Percentiles rank a stretch among this genome's conserved stretches.
These are phyloP conservation scores for Trichogramma dendrolimi DNA, from an alignment of 2,888 invertebrate genomes.

Conservation along the genomic window DNA sequence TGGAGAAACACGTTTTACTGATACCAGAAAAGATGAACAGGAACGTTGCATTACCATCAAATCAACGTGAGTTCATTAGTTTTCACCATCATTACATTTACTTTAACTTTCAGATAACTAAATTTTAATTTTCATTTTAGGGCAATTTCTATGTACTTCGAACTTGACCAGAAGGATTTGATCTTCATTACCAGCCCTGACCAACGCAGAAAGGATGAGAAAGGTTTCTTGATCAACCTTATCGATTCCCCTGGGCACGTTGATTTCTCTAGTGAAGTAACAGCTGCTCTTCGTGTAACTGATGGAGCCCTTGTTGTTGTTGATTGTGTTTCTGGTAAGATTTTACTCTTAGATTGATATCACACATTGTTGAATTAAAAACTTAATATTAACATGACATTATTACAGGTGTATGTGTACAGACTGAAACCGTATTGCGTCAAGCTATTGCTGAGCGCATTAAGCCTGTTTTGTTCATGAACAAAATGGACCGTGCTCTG, in stretches of 20 bases:
- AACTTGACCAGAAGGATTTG: constrained; percentile 90
- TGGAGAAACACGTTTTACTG: constrained; percentile 98
- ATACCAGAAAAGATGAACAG: constrained; percentile 99
- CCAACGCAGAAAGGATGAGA: constrained; percentile 84
- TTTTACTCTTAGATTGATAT: constrained; percentile 38
- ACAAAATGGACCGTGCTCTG: constrained; percentile 99
- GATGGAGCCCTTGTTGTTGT: constrained; percentile 99
- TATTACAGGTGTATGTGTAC: constrained; percentile 88
- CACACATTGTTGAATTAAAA: constrained; percentile 48
- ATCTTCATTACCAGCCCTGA: constrained; percentile 86
- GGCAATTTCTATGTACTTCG: constrained; percentile 99
- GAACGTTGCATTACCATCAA: constrained; percentile 99
- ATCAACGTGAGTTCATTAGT: constrained; percentile 78
- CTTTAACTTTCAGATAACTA: constrained; percentile 5
- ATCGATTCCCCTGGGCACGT: constrained; percentile 99
- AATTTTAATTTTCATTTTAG: constrained; percentile 54
- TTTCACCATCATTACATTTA: constrained; percentile 18
- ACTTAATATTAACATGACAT: not conserved
- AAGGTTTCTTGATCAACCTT: constrained; percentile 98
- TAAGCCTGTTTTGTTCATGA: constrained; percentile 99
- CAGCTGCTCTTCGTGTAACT: constrained; percentile 98
- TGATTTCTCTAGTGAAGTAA: constrained; percentile 99
- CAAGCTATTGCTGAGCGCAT: constrained; percentile 99
- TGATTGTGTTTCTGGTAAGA: constrained; percentile 95
- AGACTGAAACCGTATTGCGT: constrained; percentile 98